phyloP scores from a whole-genome alignment of 92 coral and sea anemone species.

The Parazoanthus swiftii region DNA sequence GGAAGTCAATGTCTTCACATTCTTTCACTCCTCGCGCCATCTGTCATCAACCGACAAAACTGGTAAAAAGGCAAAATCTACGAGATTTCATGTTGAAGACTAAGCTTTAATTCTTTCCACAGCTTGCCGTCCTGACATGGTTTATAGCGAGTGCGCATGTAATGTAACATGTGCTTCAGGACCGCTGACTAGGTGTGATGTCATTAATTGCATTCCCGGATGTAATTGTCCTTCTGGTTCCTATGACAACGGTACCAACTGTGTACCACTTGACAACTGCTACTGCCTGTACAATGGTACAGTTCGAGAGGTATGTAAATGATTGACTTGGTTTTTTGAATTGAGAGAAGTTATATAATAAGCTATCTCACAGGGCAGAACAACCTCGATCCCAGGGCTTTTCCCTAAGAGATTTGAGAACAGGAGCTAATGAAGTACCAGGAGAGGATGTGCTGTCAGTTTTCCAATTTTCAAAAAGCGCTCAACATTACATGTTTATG shows the following conservation, averaged over 20 bases:
- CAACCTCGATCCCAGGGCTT: no score
- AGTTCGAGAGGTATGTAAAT: slow-evolving; percentile 49
- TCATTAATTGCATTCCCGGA: slow-evolving; percentile 59
- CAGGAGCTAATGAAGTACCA: neutral
- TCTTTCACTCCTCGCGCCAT: no score
- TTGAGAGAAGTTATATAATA: neutral
- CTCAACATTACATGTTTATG: no score
- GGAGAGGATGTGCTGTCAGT: no score
- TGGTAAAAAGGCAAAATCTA: no score
- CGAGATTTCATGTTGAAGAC: no score
- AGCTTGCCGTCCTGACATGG: slow-evolving; percentile 67
- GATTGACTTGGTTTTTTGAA: neutral
- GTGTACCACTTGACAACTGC: slow-evolving; percentile 56
- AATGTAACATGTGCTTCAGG: slow-evolving; percentile 56
- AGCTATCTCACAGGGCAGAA: neutral
- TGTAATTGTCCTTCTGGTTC: slow-evolving; percentile 69
- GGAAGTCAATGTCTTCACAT: no score
- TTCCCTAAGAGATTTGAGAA: no score
- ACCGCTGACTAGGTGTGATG: slow-evolving; percentile 36
- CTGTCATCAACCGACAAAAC: no score
- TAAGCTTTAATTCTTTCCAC: neutral
- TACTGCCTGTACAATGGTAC: slow-evolving; percentile 48
- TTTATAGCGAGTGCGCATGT: slow-evolving; percentile 61
- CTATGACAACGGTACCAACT: slow-evolving; percentile 64
- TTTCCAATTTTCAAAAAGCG: no score